Conservation (phyloP, 1,140 invertebrate genomes). For the Phortica variegata region DNA sequence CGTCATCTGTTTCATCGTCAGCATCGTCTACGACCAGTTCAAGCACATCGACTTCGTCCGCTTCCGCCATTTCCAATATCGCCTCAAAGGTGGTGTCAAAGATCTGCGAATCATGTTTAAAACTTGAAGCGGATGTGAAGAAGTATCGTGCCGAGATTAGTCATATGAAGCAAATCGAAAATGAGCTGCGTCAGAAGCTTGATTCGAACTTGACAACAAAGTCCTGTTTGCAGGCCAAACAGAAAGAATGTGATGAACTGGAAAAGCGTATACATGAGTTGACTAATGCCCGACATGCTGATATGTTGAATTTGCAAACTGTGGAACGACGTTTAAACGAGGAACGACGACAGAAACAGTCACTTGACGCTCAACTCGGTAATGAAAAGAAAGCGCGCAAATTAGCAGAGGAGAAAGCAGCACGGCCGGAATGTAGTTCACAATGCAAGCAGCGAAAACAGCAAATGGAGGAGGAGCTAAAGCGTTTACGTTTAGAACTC, state of each 20-base stretch:
- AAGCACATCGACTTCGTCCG: conserved; percentile 23
- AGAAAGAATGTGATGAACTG: conserved; percentile 54
- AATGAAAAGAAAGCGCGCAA: conserved; percentile 74
- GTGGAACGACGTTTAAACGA: conserved; percentile 82
- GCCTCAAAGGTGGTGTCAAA: conserved; percentile 54
- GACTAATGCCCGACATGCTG: conserved; percentile 70
- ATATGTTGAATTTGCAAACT: conserved; percentile 73
- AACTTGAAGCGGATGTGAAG: conserved; percentile 74
- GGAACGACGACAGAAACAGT: conserved; percentile 73
- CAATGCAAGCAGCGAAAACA: conserved; percentile 73
- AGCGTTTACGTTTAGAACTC: conserved; percentile 72
- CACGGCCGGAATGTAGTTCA: conserved; percentile 69
- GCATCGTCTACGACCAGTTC: conserved; percentile 29
- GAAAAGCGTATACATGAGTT: conserved; percentile 68
- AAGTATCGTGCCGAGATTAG: conserved; percentile 78
- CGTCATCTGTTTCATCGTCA: conserved; percentile 43
- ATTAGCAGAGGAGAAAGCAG: conserved; percentile 66
- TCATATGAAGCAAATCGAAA: conserved; percentile 74
- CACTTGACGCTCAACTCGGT: conserved; percentile 75
- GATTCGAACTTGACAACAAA: conserved; percentile 52
- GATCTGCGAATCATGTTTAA: conserved; percentile 56
- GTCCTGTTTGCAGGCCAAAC: conserved; percentile 54
- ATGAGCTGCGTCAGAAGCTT: conserved; percentile 81
- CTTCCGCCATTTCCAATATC: conserved; percentile 41
- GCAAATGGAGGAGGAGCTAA: conserved; percentile 78